Evolutionary conservation across 2,888 invertebrate genomes (phyloP).

Genomic region (Callyntrura guangdongensis): DNA sequence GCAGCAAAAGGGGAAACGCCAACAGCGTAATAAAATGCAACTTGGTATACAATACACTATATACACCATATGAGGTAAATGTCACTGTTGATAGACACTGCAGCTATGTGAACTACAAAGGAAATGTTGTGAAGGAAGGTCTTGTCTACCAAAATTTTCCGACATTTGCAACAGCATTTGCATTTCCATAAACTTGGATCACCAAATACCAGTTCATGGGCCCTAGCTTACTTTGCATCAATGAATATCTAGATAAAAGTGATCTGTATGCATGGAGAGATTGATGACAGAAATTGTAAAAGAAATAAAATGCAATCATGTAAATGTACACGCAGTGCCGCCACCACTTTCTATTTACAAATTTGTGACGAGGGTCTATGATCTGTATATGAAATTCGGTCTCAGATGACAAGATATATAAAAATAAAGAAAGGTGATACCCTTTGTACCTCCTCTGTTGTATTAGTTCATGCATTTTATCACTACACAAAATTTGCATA

Average conservation of each 20-base stretch:
- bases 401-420: too few relatives aligned
- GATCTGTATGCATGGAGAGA: slow-evolving; percentile 24
- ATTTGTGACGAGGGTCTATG: neutral
- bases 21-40: too few relatives aligned
- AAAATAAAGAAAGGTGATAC: neutral
- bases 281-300: slow-evolving; percentile 1
- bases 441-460: neutral
- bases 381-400: too few relatives aligned
- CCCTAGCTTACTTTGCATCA: neutral
- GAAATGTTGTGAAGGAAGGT: too few relatives aligned
- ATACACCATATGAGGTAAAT: neutral
- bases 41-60: neutral
- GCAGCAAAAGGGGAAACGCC: too few relatives aligned
- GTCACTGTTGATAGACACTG: too few relatives aligned
- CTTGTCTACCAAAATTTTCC: neutral
- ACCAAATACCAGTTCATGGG: slow-evolving; percentile 47
- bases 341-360: too few relatives aligned
- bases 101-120: too few relatives aligned
- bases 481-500: slow-evolving; percentile 2
- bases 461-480: slow-evolving; percentile 10
- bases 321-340: neutral
- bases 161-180: slow-evolving; percentile 44
- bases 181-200: slow-evolving; percentile 59
- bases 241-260: slow-evolving; percentile 29
- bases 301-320: too few relatives aligned